Evolutionary conservation across 1,140 invertebrate species (phyloP).

Genomic region (Drosophila punjabiensis): DNA sequence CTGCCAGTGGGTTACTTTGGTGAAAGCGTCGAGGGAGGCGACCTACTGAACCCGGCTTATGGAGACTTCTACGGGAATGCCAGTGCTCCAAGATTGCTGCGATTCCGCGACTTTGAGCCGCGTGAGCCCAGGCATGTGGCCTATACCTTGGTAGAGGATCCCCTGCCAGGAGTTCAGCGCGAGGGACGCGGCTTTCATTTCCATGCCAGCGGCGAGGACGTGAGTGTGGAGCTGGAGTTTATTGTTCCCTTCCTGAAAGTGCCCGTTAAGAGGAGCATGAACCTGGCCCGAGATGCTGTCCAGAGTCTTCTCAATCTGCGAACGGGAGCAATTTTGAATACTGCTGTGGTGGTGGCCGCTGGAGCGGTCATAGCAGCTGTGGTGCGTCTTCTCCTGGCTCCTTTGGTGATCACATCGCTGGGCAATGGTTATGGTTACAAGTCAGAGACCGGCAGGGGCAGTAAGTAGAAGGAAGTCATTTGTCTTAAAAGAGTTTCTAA

Average conservation of each 20-base stretch:
- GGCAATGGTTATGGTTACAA: constrained; percentile 52
- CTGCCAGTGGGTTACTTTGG: constrained; percentile 26
- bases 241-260: constrained; percentile 69
- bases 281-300: constrained; percentile 58
- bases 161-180: constrained; percentile 11
- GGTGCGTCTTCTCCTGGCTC: constrained; percentile 62
- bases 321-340: constrained; percentile 57
- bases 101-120: constrained; percentile 78
- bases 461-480: constrained; percentile 32
- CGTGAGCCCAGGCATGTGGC: constrained; percentile 32
- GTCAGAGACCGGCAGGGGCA: constrained; percentile 37
- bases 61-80: constrained; percentile 50
- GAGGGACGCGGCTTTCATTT: constrained; percentile 74
- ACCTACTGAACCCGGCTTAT: constrained; percentile 13
- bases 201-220: constrained; percentile 66
- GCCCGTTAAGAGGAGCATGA: constrained; percentile 65
- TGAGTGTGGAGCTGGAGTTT: constrained; percentile 77
- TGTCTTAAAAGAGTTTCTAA: neutral
- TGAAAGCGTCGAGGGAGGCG: constrained; percentile 23
- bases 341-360: constrained; percentile 63
- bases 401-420: constrained; percentile 54
- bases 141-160: neutral
- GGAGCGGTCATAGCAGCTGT: constrained; percentile 72
- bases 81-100: constrained; percentile 41
- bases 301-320: constrained; percentile 63